Base-by-base conservation (phyloP, 1,140 invertebrate genomes). In the Stegodyphus mimosarum region DNA sequence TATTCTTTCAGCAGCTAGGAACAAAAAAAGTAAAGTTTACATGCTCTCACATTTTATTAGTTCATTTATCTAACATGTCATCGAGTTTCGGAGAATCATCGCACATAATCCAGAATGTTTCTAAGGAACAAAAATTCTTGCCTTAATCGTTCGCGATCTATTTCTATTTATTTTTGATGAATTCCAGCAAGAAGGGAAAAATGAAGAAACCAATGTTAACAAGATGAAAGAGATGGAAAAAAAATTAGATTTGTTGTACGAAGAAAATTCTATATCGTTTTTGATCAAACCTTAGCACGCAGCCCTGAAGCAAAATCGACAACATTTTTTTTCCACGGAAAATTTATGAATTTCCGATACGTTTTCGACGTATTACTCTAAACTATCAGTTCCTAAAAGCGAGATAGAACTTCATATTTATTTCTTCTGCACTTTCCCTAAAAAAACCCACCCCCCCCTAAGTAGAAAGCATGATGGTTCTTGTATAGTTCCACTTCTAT, bases 341-440 rank as follows among this genome's bases (percentile, higher is more conserved):
- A 33, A 33, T 33, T 33, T 33, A 33, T 33, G 33, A 33, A 33
- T 33, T 33, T 33, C 33, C 33, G 33, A 77, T 77, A 18, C 63
- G 48, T 51, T 18, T 52, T 51, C 75, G 75, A 67, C 55, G n/a
- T 67, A 77, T 66, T 66, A 67, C 49, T 49, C 48, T 77, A 77
- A 77, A 77, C 75, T 77, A 77, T 67, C 75, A 77, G 49, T 77
- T 77, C 67, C 63, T 51, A 52, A 67, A 70, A 77, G 13, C 60
- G 11, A 64, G 63, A 77, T 77, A 51, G 6, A 52, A 7, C 55
- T 66, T 50, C 66, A 77, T 51, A 77, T 77, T 48, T 60, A 33
- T 33, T 33, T 33, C 33, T 33, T 33, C 33, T 33, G 60, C 73
- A 51, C 52, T 7, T n/a, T 51, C 50, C 33, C 33, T 33, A 3